A percentile compares a stretch with the other conserved stretches of the same genome.
Evolutionary conservation across 2,888 invertebrate genomes (phyloP).

Genomic region (Eristalinus sepulchralis): DNA sequence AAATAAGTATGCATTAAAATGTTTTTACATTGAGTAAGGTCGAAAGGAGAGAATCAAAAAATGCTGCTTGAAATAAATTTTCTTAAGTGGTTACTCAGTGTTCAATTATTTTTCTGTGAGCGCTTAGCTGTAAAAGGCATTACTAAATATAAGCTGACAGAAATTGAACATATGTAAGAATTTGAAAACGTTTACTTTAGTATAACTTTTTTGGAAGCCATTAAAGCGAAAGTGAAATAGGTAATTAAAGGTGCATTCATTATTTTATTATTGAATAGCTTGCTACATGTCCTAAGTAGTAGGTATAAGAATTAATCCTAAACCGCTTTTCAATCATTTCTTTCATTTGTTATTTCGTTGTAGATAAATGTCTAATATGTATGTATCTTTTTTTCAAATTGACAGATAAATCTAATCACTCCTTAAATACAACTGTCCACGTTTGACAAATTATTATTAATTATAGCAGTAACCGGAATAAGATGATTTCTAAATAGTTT

Average conservation of each 20-base stretch:
- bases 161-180: background rate
- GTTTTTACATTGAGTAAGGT: conserved; percentile 56
- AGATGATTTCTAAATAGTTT: too few relatives aligned
- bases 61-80: conserved; percentile 62
- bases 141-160: conserved; percentile 4
- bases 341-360: too few relatives aligned
- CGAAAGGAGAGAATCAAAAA: conserved; percentile 34
- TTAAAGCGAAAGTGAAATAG: background rate
- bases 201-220: background rate
- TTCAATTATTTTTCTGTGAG: conserved; percentile 1
- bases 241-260: background rate
- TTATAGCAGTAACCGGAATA: too few relatives aligned
- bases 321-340: too few relatives aligned
- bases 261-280: background rate
- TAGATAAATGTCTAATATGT: too few relatives aligned
- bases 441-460: too few relatives aligned
- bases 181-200: conserved; percentile 8
- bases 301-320: too few relatives aligned
- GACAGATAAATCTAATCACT: too few relatives aligned
- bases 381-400: too few relatives aligned
- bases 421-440: too few relatives aligned
- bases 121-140: background rate
- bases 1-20: conserved; percentile 25
- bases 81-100: conserved; percentile 30
- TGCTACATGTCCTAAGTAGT: too few relatives aligned